Evolutionary conservation across 2,113 vertebrate genomes (phyloP), one percentile per base, ranked within the genome.

Genomic region (Desmodus rotundus): DNA sequence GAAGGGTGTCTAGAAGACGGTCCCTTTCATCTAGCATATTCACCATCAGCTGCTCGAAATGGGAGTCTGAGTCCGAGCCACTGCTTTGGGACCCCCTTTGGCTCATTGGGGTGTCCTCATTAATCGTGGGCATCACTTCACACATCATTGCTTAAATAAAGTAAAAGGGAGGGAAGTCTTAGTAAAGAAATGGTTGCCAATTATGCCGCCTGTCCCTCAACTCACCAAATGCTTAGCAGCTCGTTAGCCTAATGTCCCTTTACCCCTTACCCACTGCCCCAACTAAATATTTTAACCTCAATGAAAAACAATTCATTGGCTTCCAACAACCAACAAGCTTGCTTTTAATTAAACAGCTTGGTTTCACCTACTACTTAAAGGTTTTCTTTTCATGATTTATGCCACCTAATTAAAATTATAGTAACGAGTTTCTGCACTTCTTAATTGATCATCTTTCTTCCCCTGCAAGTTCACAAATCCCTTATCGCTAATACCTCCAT

Each of bases 51-150:
- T 99, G 99, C 98, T 99, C 99, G 96, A 99, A 99, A 97, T 99
- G 99, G 54, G 99, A 99, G 98, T 99, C 99, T 0, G 99, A 99
- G 99, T 99, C 99, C 0, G 99, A 99, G 98, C 99, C 98, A 19
- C 99, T 99, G 98, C 99, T 99, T 98, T 99, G 99, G 89, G 99
- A 99, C 98, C 99, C 99, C 95, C 99, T 99, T 98, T 99, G 99
- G 97, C 99, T 99, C 99, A 99, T 99, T 63, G 99, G 99, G 97
- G 99, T 99, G 99, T 99, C 99, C 99, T 99, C 99, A 0, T 99
- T 99, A 98, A 99, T 99, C 95, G 99, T 99, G 97, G 99, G 99
- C 99, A 99, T 99, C 99, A 99, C 99, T 98, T 99, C 99, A 97
- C 99, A 99, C 99, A 99, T 99, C 99, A 99, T 99, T 98, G 98